Percentiles rank a stretch among this genome's conserved stretches.
Conservation (phyloP, 1,140 invertebrate genomes). For the Microplitis mediator region DNA sequence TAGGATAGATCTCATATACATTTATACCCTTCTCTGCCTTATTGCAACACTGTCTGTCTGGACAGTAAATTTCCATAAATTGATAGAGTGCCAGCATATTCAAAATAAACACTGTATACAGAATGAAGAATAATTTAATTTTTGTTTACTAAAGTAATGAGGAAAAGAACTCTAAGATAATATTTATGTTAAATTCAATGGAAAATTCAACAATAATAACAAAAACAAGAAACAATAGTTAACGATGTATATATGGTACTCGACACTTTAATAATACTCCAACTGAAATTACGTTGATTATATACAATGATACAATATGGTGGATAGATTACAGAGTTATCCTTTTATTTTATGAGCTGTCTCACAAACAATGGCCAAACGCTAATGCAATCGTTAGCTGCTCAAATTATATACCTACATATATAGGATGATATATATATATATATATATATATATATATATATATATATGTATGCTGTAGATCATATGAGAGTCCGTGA, state of each 20-base stretch:
- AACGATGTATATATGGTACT: not conserved
- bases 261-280: not conserved
- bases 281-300: not conserved
- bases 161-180: not conserved
- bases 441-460: not conserved
- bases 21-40: not conserved
- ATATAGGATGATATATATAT: not conserved
- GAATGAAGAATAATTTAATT: not conserved
- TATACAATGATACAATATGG: not conserved
- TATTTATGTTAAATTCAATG: too few species aligned
- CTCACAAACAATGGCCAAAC: not conserved
- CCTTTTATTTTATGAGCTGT: not conserved
- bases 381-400: slow-evolving; percentile 4
- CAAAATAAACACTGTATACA: not conserved
- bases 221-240: not conserved
- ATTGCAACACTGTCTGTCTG: not conserved
- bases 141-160: not conserved
- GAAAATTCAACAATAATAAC: not conserved
- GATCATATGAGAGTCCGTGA: slow-evolving; percentile 1
- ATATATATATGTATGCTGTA: not conserved
- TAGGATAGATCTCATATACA: slow-evolving; percentile 25
- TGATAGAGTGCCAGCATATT: slow-evolving; percentile 29
- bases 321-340: not conserved
- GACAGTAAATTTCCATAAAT: slow-evolving; percentile 41
- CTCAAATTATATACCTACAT: not conserved